Evolutionary conservation across 1,140 invertebrate genomes (phyloP).

Genomic region (Phthorimaea operculella): DNA sequence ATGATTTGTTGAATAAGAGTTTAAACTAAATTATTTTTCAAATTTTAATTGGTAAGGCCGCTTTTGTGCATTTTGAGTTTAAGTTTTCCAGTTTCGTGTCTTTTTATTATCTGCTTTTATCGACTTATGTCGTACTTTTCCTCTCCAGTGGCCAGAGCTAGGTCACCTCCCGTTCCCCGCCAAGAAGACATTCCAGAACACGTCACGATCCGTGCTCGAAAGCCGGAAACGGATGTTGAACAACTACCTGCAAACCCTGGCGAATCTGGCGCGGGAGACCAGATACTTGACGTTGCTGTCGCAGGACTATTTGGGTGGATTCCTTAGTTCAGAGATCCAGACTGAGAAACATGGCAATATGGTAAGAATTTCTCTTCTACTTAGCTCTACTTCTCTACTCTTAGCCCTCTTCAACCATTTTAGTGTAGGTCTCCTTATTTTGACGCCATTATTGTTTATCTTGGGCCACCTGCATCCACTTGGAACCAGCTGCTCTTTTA

Average conservation of each 20-base stretch:
- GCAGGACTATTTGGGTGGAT: conserved; percentile 78
- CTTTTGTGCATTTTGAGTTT: too few species aligned
- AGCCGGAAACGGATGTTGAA: conserved; percentile 87
- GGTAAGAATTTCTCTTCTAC: conserved; percentile 24
- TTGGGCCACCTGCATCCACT: too few species aligned
- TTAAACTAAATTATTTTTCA: too few species aligned
- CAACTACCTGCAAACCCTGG: conserved; percentile 77
- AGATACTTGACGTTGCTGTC: conserved; percentile 67
- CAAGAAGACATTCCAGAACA: conserved; percentile 95
- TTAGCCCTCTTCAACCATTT: too few species aligned
- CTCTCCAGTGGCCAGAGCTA: conserved; percentile 79
- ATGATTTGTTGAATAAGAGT: too few species aligned
- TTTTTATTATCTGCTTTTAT: too few species aligned
- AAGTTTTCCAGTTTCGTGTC: too few species aligned
- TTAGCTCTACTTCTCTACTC: too few species aligned
- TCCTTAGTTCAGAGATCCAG: conserved; percentile 84
- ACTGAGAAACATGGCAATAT: conserved; percentile 70
- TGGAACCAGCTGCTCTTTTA: too few species aligned
- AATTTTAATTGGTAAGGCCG: too few species aligned
- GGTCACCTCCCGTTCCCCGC: conserved; percentile 86
- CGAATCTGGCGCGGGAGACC: conserved; percentile 42
- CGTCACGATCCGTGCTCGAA: conserved; percentile 88
- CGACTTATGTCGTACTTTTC: conserved; percentile 10
- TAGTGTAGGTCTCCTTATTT: too few species aligned
- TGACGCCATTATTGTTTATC: too few species aligned